Percentiles rank a stretch among this genome's conserved stretches.
Evolutionary conservation across 2,797 vertebrate species (phyloP).

Genomic region (Mormyrus hasselquistii): DNA sequence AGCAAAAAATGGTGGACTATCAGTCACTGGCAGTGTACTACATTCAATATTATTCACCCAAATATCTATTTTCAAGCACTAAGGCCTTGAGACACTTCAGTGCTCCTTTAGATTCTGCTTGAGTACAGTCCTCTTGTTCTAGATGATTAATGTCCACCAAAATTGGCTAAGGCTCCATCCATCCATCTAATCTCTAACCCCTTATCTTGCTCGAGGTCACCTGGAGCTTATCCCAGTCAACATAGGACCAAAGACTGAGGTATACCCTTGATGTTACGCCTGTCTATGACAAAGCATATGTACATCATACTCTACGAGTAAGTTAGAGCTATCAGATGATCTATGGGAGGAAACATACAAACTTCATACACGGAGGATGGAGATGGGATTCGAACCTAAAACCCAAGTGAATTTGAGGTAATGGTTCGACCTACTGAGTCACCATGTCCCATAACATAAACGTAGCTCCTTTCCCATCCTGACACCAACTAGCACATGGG

Average conservation of each 20-base stretch:
- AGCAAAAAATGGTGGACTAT: not conserved
- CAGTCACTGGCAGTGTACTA: not conserved
- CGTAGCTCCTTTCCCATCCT: not conserved
- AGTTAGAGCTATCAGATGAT: not conserved
- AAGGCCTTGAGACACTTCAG: not conserved
- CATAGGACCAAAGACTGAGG: not conserved
- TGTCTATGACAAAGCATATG: not conserved
- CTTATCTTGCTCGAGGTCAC: too few relatives aligned
- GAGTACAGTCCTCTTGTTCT: not conserved
- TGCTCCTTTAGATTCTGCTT: not conserved
- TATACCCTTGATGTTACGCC: not conserved
- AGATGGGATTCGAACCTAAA: not conserved
- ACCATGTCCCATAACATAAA: not conserved
- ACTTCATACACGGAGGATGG: not conserved
- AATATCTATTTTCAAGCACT: not conserved
- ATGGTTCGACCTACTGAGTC: not conserved
- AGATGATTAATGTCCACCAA: not conserved
- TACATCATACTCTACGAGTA: not conserved
- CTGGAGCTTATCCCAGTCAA: not conserved
- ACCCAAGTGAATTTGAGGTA: not conserved
- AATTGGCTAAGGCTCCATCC: not conserved
- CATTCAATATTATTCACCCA: not conserved
- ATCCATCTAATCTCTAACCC: too few relatives aligned
- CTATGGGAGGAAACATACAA: not conserved
- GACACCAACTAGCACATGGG: not conserved